Base-by-base conservation (phyloP, 2,113 vertebrate species). In the Corythoichthys intestinalis region DNA sequence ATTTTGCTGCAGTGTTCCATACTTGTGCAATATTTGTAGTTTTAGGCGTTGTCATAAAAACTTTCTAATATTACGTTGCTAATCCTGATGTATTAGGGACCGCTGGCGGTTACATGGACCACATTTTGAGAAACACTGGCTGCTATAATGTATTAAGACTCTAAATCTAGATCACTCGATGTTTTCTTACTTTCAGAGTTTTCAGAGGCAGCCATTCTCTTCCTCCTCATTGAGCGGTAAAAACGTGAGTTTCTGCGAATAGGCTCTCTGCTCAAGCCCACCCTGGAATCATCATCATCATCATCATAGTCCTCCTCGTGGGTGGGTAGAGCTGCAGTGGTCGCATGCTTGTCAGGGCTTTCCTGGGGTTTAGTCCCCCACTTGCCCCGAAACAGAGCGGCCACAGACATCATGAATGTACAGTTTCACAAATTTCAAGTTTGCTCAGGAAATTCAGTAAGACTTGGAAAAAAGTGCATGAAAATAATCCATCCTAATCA, bases 181-280 rank as follows among this genome's bases (percentile, higher is more conserved):
- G 41, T 62, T 66, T 34, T 54, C 88, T 90, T 81, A 90, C 89
- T 79, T 53, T 87, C 71, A 68, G 74, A 17, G n/a, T 71, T 76
- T 6, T 83, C 83, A 12, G 78, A 65, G 6, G 74, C 53, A 0
- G 14, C 56, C 28, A 68, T 38, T 66, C 75, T 91, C 81, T 90
- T 90, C 75, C 83, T 93, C 70, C 91, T 89, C 91, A 92, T 91
- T 6, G 90, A 91, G 0, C 90, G 71, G 73, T 92, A 92, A 70
- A 92, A 92, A 35, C 91, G 83, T 0, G 91, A 92, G 78, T 93
- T 91, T 53, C 91, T 89, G 34, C 86, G 86, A 53, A 89, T 91
- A 0, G 84, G 74, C 3, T 81, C 72, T 70, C 82, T 80, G 14
- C 52, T 80, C 46, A 82, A 72, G 10, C 77, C 74, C 0, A 13